Base-by-base conservation (phyloP, 2,888 invertebrate species). In the Hartigia nigra region DNA sequence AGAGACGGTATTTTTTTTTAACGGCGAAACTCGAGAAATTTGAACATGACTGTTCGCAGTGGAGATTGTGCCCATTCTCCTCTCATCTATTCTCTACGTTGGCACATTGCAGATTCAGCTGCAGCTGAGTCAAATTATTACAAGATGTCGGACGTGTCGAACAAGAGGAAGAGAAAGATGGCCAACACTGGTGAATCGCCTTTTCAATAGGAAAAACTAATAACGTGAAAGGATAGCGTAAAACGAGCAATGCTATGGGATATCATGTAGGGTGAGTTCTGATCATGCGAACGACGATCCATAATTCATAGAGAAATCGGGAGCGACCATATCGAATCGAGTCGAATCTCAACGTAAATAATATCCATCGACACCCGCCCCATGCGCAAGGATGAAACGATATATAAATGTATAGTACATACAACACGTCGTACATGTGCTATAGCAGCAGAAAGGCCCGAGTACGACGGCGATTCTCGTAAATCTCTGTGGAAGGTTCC, bases 181-280 rank as follows among this genome's bases (percentile, higher is more conserved):
- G n/a, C 31, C 4, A 72, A 35, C 31, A 31, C 74, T 72, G 39
- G 55, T n/a, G 69, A 72, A 23, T 77, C 37, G 78, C 80, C 81
- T 82, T 83, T 83, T 83, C 82, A 83, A 83, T 83, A 79, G 80
- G 77, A 80, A 83, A 82, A 83, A 83, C 83, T 83, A 83, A 83
- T 83, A 83, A 82, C 82, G 80, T 80, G 55, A 55, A 55, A 23
- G 55, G 55, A 55, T 2, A 23, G 9, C 55, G 23, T 23, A 0
- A 5, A 23, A 55, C 55, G 55, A 55, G 55, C 5, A 3, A 55
- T 23, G 23, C 23, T 55, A 55, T 23, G 55, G 55, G 14, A 23
- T 55, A 55, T 23, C 55, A 23, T 23, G 23, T 55, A 23, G 55
- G 23, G 55, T 23, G 55, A 23, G 55, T 23, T 55, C 55, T 55